Conservation (phyloP, 2,113 vertebrate species). For the Mesoclemmys tuberculata region DNA sequence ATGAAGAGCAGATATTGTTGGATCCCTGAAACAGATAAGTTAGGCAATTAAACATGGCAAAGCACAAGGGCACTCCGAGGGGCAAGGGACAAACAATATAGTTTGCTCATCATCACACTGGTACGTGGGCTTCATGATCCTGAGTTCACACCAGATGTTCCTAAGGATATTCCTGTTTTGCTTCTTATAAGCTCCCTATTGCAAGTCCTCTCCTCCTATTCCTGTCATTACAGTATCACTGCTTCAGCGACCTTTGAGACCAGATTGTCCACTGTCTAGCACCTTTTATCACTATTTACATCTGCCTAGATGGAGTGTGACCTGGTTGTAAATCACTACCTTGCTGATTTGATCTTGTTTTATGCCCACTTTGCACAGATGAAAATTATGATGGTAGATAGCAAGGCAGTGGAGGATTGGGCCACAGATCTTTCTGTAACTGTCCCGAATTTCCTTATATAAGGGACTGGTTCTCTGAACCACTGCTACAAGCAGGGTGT, state of each 20-base stretch:
- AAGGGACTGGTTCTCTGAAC: background rate
- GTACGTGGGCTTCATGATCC: rapidly evolving
- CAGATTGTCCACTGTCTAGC: background rate
- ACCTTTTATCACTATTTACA: background rate
- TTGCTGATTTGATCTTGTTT: background rate
- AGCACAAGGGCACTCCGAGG: background rate
- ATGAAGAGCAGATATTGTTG: background rate
- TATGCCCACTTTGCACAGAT: background rate
- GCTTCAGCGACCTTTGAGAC: background rate
- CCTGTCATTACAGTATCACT: background rate
- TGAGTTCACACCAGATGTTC: background rate
- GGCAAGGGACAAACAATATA: background rate
- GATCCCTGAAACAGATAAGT: background rate
- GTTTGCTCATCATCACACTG: background rate
- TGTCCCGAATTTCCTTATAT: background rate
- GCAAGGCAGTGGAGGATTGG: background rate
- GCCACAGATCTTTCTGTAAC: background rate
- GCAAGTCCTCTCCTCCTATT: background rate
- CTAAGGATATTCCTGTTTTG: background rate
- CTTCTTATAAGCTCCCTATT: background rate
- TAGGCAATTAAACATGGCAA: background rate
- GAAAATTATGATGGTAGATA: background rate
- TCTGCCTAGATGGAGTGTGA: background rate
- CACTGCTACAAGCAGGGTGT: background rate
- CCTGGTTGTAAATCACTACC: background rate